Conservation (phyloP, 2,113 vertebrate genomes). For the Lagopus leucura region DNA sequence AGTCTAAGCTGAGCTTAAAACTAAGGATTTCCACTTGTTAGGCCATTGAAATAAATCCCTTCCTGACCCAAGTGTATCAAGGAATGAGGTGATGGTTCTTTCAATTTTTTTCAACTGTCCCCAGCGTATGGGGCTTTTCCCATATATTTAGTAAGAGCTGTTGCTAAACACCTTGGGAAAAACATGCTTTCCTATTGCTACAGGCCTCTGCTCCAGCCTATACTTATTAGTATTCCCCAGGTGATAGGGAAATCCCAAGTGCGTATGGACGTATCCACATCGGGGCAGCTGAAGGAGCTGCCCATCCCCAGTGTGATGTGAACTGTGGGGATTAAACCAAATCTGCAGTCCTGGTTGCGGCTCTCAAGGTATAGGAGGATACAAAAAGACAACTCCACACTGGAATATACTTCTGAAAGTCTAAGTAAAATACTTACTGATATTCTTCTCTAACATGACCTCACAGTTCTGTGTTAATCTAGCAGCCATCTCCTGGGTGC, state of each 20-base stretch:
- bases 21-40: not conserved
- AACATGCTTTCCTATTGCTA: not conserved
- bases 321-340: not conserved
- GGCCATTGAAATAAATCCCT: not conserved
- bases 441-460: not conserved
- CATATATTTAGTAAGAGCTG: not conserved
- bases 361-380: not conserved
- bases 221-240: not conserved
- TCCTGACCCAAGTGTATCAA: not conserved
- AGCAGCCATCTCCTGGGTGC: not conserved
- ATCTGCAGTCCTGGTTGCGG: not conserved
- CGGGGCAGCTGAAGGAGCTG: not conserved
- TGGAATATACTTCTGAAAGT: not conserved
- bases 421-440: not conserved
- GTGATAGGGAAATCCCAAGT: not conserved
- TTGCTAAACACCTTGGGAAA: not conserved
- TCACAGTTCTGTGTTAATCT: not conserved
- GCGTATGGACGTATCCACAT: not conserved
- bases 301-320: not conserved
- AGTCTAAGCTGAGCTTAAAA: constrained; percentile 31
- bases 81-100: not conserved
- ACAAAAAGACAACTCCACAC: not conserved
- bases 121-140: not conserved
- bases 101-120: not conserved
- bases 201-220: not conserved